Evolutionary conservation across 2,888 invertebrate genomes (phyloP), one percentile per base, ranked within the genome.

Genomic region (Blastobasis lacticolella): DNA sequence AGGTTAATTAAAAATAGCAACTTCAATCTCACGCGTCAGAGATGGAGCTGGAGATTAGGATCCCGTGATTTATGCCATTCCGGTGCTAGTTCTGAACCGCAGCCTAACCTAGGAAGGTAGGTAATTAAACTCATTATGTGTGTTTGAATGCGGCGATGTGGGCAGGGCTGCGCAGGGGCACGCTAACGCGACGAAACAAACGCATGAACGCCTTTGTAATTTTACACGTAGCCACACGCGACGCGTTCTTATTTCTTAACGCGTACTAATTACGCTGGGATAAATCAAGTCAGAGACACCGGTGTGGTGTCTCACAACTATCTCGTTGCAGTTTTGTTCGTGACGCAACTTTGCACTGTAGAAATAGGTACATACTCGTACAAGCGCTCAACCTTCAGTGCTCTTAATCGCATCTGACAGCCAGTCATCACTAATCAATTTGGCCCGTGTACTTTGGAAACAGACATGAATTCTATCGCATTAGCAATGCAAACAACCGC

Each of bases 1-100:
- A 83, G 88, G 87, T 88, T 88, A 88, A 88, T 87, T 88, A 87
- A 88, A 88, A 88, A 87, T 83, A 82, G 84, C 83, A 81, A 82
- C 85, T 85, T 79, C 80, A 81, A 80, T 82, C 75, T 74, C 66
- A 73, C 67, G 72, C 78, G 80, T 79, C 78, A 74, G 75, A 81
- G 78, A 81, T 80, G 62, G 68, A 74, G 72, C 73, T 73, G 75
- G 79, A 23, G 23, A 82, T 83, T 78, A 73, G 67, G 71, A 72
- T 67, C 69, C 71, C 73, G 73, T 67, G 67, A 74, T 73, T 78
- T 77, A 75, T 75, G 70, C 65, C 61, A 70, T 61, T 69, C 59
- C 60, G 62, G 68, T 2, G 23, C 23, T 23, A 23, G 23, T 23
- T 23, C 23, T 23, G 23, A 23, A 23, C 23, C 23, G 23, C 23